These are phyloP conservation scores for Cichlasoma orientale DNA, from an alignment of 2,797 vertebrate species.

Conservation along the genomic window DNA sequence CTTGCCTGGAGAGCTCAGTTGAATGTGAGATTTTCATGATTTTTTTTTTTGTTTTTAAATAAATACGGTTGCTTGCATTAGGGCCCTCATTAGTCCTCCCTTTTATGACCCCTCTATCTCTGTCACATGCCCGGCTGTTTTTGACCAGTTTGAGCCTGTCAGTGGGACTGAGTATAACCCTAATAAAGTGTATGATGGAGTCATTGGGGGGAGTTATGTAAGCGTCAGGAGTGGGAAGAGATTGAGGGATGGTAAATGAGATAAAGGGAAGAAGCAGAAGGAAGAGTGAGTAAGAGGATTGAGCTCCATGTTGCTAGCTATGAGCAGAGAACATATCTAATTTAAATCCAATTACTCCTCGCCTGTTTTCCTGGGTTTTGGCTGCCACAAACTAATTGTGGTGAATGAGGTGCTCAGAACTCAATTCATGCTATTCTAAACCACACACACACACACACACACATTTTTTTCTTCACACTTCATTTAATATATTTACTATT, in stretches of 20 bases:
- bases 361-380: slow-evolving; percentile 55
- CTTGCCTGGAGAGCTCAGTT: no score
- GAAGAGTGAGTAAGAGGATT: slow-evolving; percentile 5
- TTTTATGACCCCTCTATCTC: no score
- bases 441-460: not conserved
- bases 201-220: not conserved
- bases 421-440: slow-evolving; percentile 6
- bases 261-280: slow-evolving; percentile 4
- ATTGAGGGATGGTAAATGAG: slow-evolving; percentile 17
- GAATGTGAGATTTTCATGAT: no score
- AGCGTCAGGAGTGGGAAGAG: not conserved
- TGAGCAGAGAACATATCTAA: slow-evolving; percentile 64
- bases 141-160: no score
- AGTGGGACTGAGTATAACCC: not conserved
- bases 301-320: slow-evolving; percentile 43
- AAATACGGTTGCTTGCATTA: no score
- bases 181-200: slow-evolving; percentile 4
- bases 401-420: slow-evolving; percentile 57
- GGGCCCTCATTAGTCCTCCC: no score
- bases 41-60: no score
- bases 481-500: slow-evolving; percentile 54
- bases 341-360: slow-evolving; percentile 74
- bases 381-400: slow-evolving; percentile 54
- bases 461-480: slow-evolving; percentile 3
- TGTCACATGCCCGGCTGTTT: no score